A percentile compares a stretch with the other conserved stretches of the same genome.
Evolutionary conservation across 2,797 vertebrate species (phyloP).

Genomic region (Rhabdomys pumilio): DNA sequence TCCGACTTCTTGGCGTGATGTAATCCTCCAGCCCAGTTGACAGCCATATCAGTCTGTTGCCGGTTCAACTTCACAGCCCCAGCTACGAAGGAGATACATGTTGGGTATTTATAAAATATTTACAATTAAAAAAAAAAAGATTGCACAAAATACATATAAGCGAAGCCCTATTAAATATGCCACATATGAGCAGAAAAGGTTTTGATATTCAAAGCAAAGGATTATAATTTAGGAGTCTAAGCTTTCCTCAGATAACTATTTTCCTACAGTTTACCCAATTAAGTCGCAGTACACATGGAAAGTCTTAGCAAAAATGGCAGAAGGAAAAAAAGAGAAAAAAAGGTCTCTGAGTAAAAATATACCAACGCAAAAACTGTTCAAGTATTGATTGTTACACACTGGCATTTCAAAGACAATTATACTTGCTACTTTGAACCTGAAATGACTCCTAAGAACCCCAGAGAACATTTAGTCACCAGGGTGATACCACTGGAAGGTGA

Average conservation of each 20-base stretch:
- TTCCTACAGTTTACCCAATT: neutral
- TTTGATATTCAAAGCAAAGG: neutral
- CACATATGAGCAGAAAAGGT: neutral
- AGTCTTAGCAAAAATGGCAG: neutral
- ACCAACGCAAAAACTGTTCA: neutral
- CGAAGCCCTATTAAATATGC: neutral
- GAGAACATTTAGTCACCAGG: neutral
- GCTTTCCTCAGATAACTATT: neutral
- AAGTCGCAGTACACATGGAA: neutral
- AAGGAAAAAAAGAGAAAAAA: neutral
- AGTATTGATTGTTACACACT: neutral
- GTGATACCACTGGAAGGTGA: no score
- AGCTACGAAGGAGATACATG: slow-evolving; percentile 88
- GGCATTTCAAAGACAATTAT: neutral
- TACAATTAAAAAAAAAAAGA: slow-evolving; percentile 25
- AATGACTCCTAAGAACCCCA: neutral
- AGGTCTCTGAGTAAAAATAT: slow-evolving; percentile 26
- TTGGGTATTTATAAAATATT: neutral
- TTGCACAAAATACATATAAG: neutral
- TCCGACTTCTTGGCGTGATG: slow-evolving; percentile 97
- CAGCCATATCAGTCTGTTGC: slow-evolving; percentile 96
- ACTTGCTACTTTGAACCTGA: neutral
- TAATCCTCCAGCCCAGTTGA: slow-evolving; percentile 97
- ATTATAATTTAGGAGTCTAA: neutral
- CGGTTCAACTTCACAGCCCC: slow-evolving; percentile 96